These are phyloP conservation scores for Gasteruption jaculator DNA, from an alignment of 2,888 invertebrate genomes.

Conservation along the genomic window DNA sequence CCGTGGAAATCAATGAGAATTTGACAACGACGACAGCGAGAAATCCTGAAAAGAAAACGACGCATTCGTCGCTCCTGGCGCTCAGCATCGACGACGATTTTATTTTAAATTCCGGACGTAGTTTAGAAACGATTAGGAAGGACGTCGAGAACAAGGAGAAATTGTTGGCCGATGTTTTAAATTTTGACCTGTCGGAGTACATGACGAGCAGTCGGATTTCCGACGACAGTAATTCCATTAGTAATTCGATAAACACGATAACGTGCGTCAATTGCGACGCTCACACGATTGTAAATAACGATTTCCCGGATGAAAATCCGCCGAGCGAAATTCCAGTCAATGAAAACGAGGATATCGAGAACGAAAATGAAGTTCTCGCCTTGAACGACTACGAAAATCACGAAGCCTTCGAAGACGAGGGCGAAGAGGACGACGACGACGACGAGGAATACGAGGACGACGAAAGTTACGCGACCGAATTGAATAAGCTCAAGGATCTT, in stretches of 20 bases:
- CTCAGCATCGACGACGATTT: slow-evolving; percentile 37
- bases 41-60: slow-evolving; percentile 28
- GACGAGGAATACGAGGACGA: slow-evolving; percentile 42
- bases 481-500: slow-evolving; percentile 39
- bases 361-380: slow-evolving; percentile 4
- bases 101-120: slow-evolving; percentile 32
- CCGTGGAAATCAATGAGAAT: slow-evolving; percentile 20
- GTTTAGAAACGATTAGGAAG: slow-evolving; percentile 60
- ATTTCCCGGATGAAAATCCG: too few species aligned
- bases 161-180: slow-evolving; percentile 64
- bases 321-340: neutral
- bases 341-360: slow-evolving; percentile 1
- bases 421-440: slow-evolving; percentile 25
- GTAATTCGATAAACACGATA: slow-evolving; percentile 27
- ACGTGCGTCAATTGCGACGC: slow-evolving; percentile 27
- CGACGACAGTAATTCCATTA: slow-evolving; percentile 24
- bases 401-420: slow-evolving; percentile 3
- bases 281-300: too few species aligned
- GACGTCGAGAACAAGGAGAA: slow-evolving; percentile 74
- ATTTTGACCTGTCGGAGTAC: slow-evolving; percentile 55
- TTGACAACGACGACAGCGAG: slow-evolving; percentile 20
- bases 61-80: slow-evolving; percentile 34
- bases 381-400: slow-evolving; percentile 22
- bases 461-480: slow-evolving; percentile 41
- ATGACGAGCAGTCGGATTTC: slow-evolving; percentile 35